phyloP scores from a whole-genome alignment of 2,888 invertebrate genomes.

The Lysandra bellargus region DNA sequence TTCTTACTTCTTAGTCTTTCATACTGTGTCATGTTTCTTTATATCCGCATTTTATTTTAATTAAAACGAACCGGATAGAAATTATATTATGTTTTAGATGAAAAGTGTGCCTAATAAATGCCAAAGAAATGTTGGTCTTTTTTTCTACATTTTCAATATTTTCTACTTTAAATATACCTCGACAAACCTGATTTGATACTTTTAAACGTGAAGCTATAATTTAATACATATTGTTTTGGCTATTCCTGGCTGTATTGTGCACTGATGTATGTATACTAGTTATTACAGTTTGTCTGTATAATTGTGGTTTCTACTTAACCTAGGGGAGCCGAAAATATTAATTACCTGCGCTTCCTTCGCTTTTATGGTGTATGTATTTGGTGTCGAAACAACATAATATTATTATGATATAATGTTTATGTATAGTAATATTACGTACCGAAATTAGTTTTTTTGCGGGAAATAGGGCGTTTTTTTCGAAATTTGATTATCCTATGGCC shows the following conservation, averaged over 20 bases:
- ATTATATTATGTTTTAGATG: no score
- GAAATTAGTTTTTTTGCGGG: no score
- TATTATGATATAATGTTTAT: not conserved
- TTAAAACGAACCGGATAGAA: no score
- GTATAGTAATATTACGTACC: not conserved
- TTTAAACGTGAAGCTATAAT: not conserved
- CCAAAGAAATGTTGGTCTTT: no score
- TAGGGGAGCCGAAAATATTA: constrained; percentile 28
- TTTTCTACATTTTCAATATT: no score
- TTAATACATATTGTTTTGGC: not conserved
- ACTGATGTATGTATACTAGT: constrained; percentile 13
- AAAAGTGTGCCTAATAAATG: no score
- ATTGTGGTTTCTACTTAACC: constrained; percentile 27
- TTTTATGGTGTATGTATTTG: constrained; percentile 13
- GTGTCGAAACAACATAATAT: not conserved
- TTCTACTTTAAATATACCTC: not conserved
- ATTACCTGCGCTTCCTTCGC: constrained; percentile 17
- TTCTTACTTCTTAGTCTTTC: not conserved
- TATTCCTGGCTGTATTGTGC: constrained; percentile 11
- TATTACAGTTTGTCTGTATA: constrained; percentile 13
- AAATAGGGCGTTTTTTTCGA: no score
- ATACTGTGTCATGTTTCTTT: no score
- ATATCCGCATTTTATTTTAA: no score
- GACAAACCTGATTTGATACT: not conserved
- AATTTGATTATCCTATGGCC: no score